Evolutionary conservation across 2,113 vertebrate genomes (phyloP).

Genomic region (Chloropsis cyanopogon): DNA sequence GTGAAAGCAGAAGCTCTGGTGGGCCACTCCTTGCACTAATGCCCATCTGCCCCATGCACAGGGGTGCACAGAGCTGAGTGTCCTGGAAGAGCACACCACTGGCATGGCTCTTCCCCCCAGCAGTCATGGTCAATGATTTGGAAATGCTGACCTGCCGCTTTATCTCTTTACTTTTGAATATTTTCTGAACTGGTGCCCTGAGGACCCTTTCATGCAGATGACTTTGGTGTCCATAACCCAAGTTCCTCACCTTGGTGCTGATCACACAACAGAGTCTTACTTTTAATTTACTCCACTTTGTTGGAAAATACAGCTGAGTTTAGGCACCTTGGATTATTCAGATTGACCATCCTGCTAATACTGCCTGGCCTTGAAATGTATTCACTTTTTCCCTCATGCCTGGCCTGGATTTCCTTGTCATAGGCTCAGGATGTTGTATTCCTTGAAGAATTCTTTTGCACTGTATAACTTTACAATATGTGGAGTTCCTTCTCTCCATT

Average conservation of each 20-base stretch:
- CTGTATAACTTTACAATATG: neutral
- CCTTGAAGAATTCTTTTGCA: neutral
- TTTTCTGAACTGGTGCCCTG: neutral
- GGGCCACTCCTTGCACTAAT: neutral
- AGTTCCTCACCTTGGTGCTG: neutral
- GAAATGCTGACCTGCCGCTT: neutral
- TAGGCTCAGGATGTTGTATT: neutral
- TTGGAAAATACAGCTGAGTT: neutral
- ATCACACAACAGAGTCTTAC: neutral
- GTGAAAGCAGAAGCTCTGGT: neutral
- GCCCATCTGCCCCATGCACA: neutral
- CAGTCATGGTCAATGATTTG: neutral
- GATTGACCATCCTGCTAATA: neutral
- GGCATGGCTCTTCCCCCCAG: neutral
- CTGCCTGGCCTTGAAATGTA: neutral
- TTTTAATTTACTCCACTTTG: neutral
- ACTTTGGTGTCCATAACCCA: neutral
- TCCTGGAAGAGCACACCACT: neutral
- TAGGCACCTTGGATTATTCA: neutral
- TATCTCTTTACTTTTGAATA: neutral
- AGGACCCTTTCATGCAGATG: neutral
- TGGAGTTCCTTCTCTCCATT: neutral
- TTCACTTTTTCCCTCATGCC: neutral
- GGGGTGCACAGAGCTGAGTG: neutral
- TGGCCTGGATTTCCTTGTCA: constrained; percentile 1